These are phyloP conservation scores for Plagodis pulveraria DNA, from an alignment of 2,888 invertebrate genomes.

Conservation along the genomic window DNA sequence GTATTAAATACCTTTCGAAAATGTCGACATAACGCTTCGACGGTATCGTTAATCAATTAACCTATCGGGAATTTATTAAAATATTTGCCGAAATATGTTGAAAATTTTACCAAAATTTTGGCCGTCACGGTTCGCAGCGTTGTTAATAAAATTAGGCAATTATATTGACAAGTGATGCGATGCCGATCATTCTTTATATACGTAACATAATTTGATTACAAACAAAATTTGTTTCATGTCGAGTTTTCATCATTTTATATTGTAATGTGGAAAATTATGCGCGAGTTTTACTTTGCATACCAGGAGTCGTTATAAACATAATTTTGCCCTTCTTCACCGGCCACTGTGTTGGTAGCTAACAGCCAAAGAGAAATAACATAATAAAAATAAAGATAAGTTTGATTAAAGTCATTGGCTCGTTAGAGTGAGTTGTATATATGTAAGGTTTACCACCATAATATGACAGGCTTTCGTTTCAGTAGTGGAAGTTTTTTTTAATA, in stretches of 20 bases:
- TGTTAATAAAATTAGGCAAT: constrained; percentile 43
- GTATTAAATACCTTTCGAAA: constrained; percentile 16
- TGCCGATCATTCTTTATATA: constrained; percentile 29
- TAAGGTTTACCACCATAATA: too few species aligned
- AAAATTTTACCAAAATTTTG: constrained; percentile 32
- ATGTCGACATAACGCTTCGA: constrained; percentile 24
- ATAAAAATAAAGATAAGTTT: too few species aligned
- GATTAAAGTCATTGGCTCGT: too few species aligned
- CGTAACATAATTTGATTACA: constrained; percentile 5
- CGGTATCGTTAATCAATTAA: constrained; percentile 37
- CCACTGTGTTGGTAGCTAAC: too few species aligned
- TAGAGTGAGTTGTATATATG: too few species aligned
- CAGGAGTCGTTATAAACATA: background rate
- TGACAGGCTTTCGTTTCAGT: too few species aligned
- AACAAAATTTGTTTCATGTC: constrained; percentile 3
- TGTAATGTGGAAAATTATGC: too few species aligned
- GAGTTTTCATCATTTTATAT: too few species aligned
- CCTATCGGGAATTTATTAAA: constrained; percentile 39
- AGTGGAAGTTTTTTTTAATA: too few species aligned
- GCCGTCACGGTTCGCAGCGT: constrained; percentile 29
- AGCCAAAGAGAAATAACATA: too few species aligned
- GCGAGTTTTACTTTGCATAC: too few species aligned
- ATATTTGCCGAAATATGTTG: constrained; percentile 29
- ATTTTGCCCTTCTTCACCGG: background rate
- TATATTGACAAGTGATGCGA: constrained; percentile 36